Percentiles rank a stretch among this genome's conserved stretches.
phyloP scores from a whole-genome alignment of 1,140 invertebrate genomes.

The Armadillidium nasatum region DNA sequence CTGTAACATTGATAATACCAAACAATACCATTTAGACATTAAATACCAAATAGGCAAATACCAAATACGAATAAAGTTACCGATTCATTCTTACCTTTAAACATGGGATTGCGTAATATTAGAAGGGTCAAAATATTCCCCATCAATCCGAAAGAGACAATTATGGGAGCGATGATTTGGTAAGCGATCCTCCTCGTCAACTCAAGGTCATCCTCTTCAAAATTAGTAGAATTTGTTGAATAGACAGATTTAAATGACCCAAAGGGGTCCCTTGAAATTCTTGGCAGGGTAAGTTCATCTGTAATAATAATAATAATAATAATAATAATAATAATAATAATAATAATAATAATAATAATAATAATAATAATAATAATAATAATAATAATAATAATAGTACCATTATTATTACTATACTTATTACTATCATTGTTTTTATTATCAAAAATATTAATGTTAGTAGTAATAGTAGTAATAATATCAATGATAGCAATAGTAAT shows the following conservation, averaged over 20 bases:
- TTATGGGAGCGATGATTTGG: conserved; percentile 46
- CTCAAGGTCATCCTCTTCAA: conserved; percentile 17
- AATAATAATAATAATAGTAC: not conserved
- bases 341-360: not conserved
- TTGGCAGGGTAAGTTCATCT: not conserved
- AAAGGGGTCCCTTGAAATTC: not conserved
- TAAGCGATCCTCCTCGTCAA: conserved; percentile 45
- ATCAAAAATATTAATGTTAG: too few species aligned
- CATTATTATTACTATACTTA: too few species aligned
- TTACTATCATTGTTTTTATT: too few species aligned
- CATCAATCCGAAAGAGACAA: conserved; percentile 46
- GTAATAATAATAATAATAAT: not conserved
- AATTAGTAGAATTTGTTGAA: not conserved
- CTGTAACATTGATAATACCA: too few species aligned
- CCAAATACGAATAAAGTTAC: not conserved
- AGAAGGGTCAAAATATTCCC: conserved; percentile 47
- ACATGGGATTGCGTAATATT: conserved; percentile 45
- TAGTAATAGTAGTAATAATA: too few species aligned
- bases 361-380: not conserved
- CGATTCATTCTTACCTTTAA: conserved; percentile 39
- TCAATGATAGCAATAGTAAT: too few species aligned
- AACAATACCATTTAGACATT: too few species aligned
- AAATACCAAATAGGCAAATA: not conserved
- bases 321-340: not conserved
- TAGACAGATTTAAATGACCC: not conserved